A percentile compares a stretch with the other conserved stretches of the same genome.
Evolutionary conservation across 2,888 invertebrate genomes (phyloP).

Genomic region (Caenorhabditis becei): DNA sequence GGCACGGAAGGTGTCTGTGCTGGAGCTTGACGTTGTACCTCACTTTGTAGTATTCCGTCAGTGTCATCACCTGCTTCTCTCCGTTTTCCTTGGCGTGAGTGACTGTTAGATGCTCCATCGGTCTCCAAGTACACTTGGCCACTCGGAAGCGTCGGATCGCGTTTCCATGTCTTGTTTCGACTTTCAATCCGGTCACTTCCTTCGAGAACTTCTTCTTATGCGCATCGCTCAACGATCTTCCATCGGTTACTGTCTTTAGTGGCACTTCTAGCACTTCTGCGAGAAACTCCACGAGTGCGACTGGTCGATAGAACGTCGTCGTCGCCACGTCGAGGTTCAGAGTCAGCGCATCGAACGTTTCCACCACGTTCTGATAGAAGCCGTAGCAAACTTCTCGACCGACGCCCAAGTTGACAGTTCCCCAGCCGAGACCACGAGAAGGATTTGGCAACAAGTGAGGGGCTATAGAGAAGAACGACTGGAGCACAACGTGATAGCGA

Average conservation of each 20-base stretch:
- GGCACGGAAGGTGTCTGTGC: conserved; percentile 53
- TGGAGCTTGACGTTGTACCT: conserved; percentile 39
- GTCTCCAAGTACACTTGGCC: conserved; percentile 45
- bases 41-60: conserved; percentile 47
- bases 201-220: conserved; percentile 54
- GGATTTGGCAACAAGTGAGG: conserved; percentile 2
- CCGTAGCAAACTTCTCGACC: conserved; percentile 63
- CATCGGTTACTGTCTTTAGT: conserved; percentile 33
- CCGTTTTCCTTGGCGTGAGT: neutral
- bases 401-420: conserved; percentile 53
- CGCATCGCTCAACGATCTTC: conserved; percentile 40
- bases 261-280: conserved; percentile 57
- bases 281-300: conserved; percentile 52
- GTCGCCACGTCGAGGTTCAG: conserved; percentile 60
- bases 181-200: conserved; percentile 49
- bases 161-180: conserved; percentile 50
- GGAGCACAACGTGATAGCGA: conserved; percentile 43
- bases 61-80: neutral
- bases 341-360: conserved; percentile 36
- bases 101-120: conserved; percentile 16
- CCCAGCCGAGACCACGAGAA: conserved; percentile 48
- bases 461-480: conserved; percentile 56
- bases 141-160: conserved; percentile 44
- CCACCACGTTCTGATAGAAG: conserved; percentile 56
- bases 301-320: conserved; percentile 58